Base-by-base conservation (phyloP, 2,888 invertebrate genomes). In the Steinernema carpocapsae region DNA sequence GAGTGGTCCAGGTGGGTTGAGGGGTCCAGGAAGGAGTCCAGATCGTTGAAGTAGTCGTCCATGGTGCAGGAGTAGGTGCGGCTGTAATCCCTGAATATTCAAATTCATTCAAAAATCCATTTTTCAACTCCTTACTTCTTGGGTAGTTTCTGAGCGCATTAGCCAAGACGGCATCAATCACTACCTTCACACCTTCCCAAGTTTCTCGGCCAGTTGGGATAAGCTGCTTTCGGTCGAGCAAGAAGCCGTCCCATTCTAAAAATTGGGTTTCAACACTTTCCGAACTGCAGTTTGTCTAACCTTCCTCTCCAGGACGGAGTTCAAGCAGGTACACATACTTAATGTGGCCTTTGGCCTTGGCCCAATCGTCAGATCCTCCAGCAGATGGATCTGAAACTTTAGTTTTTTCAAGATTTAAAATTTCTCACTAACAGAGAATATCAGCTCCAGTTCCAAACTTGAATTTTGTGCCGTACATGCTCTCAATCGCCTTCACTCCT, bases 311-410 rank as follows among this genome's bases (percentile, higher is more conserved):
- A 0, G 87, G 87, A 72, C 87, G 74, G 71, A 87, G 75, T 75
- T 87, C 87, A 7, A 88, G 74, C 59, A 88, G 75, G 71, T 86
- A 87, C 6, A 85, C 86, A 74, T 83, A 88, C 76, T 87, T 87
- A 46, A 83, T 79, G 22, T 79, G 79, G 7, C 83, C 85, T 70
- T 81, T 83, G 10, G 84, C 86, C 72, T 86, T 87, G 17, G 87
- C 87, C 87, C 87, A 87, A 75, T 87, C 87, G 73, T 87, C 86
- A 1, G 86, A 86, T 1, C 86, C 87, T 17, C 87, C 87, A 24
- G 87, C 80, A 0, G 85, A 84, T 0, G 86, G 86, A 74, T 88
- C 87, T 82, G 78, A 2, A 43, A 42, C 17, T 37, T 37, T 10
- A 37, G 10, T n/a, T n/a, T n/a, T n/a, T n/a, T n/a, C n/a, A 22